Conservation (phyloP, 1,140 invertebrate genomes). For the Chrysopa pallens region DNA sequence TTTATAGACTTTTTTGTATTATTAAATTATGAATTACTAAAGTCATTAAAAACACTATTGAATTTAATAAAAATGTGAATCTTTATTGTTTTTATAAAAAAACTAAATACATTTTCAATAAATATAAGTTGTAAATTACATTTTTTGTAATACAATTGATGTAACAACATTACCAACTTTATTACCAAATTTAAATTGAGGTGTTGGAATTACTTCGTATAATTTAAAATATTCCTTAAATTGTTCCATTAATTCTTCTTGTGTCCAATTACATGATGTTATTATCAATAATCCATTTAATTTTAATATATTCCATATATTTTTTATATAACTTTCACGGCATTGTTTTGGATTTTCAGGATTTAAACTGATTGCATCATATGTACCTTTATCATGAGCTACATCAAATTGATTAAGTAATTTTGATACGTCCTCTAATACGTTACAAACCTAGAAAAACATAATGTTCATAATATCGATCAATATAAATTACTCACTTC, state of each 20-base stretch:
- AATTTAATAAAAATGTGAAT: too few relatives aligned
- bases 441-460: conserved; percentile 31
- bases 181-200: conserved; percentile 61
- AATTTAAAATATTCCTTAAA: conserved; percentile 44
- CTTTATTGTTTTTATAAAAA: too few relatives aligned
- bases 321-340: conserved; percentile 42
- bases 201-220: conserved; percentile 43
- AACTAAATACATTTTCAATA: too few relatives aligned
- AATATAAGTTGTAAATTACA: too few relatives aligned
- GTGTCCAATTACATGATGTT: conserved; percentile 85
- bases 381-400: conserved; percentile 74
- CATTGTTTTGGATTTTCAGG: conserved; percentile 34
- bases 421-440: conserved; percentile 18
- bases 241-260: conserved; percentile 50
- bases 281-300: conserved; percentile 44
- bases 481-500: too few relatives aligned
- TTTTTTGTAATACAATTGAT: conserved; percentile 46
- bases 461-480: too few relatives aligned
- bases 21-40: too few relatives aligned
- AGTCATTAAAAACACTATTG: too few relatives aligned
- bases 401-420: conserved; percentile 31
- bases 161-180: conserved; percentile 54
- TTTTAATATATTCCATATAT: conserved; percentile 34
- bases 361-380: conserved; percentile 67
- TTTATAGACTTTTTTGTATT: too few relatives aligned